Conservation (phyloP, 2,888 invertebrate genomes). For the Acrobasis consociella region DNA sequence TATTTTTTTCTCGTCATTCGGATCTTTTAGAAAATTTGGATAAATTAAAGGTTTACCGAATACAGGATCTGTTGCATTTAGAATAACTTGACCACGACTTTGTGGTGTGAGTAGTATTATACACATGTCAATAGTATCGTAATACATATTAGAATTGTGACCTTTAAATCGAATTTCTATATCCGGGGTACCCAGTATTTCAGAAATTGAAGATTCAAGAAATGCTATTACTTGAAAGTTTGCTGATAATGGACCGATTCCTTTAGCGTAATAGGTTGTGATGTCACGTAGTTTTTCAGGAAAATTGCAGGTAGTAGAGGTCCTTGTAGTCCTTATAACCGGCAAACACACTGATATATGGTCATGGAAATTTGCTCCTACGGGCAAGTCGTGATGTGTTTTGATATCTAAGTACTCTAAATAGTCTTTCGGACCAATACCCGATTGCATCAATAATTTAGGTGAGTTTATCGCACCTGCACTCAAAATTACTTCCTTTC, state of each 20-base stretch:
- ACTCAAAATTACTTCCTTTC: conserved; percentile 68
- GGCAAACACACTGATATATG: conserved; percentile 73
- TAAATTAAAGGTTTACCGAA: conserved; percentile 71
- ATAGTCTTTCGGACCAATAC: conserved; percentile 72
- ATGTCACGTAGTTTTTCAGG: conserved; percentile 71
- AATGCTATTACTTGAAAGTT: conserved; percentile 75
- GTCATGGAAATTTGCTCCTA: conserved; percentile 75
- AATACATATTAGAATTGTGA: conserved; percentile 76
- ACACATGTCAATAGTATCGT: conserved; percentile 71
- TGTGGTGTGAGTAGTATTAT: conserved; percentile 69
- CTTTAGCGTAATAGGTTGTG: conserved; percentile 66
- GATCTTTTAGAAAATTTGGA: conserved; percentile 70
- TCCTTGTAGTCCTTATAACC: conserved; percentile 64
- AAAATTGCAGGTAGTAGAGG: conserved; percentile 62
- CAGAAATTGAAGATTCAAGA: conserved; percentile 65
- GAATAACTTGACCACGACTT: conserved; percentile 68
- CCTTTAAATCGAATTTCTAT: conserved; percentile 73
- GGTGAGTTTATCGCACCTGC: conserved; percentile 75
- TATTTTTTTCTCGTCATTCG: conserved; percentile 63
- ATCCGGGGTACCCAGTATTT: conserved; percentile 67
- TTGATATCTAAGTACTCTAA: conserved; percentile 70
- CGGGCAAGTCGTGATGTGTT: conserved; percentile 62
- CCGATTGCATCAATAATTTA: conserved; percentile 73
- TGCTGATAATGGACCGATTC: conserved; percentile 68
- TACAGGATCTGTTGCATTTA: conserved; percentile 66